A percentile compares a stretch with the other conserved stretches of the same genome.
Conservation (phyloP, 2,113 vertebrate species). For the Tympanuchus pallidicinctus region DNA sequence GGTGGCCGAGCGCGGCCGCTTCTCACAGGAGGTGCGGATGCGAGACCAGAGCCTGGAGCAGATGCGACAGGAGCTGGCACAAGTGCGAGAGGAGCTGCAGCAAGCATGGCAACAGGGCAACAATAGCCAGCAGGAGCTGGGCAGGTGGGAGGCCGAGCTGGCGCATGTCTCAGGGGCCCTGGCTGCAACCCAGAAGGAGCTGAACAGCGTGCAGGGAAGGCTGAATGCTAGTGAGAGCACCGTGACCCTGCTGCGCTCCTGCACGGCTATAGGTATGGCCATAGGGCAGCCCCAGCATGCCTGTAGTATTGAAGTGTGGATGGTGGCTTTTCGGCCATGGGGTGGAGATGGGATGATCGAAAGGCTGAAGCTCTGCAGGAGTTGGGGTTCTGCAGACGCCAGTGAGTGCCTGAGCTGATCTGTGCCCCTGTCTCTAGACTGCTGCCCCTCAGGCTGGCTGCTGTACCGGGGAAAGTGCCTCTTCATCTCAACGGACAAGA, state of each 20-base stretch:
- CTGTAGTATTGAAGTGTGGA: fast-evolving
- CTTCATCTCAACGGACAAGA: slow-evolving; percentile 50
- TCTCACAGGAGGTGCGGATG: background rate
- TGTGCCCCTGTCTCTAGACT: background rate
- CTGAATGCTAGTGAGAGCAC: slow-evolving; percentile 24
- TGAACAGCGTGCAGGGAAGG: slow-evolving; percentile 6
- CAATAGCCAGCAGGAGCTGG: background rate
- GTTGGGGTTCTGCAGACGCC: background rate
- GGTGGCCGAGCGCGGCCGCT: background rate
- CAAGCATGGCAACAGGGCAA: background rate
- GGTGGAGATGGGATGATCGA: background rate
- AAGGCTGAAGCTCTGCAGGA: background rate
- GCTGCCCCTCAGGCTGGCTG: slow-evolving; percentile 57
- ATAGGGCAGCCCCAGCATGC: background rate
- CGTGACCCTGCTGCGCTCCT: slow-evolving; percentile 39
- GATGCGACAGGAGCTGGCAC: background rate
- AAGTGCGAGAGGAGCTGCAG: background rate
- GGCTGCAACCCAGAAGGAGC: background rate
- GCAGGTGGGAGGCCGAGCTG: background rate
- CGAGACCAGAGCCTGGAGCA: slow-evolving; percentile 22
- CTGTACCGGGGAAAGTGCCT: slow-evolving; percentile 62
- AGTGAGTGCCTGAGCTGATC: background rate
- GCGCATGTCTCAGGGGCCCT: fast-evolving
- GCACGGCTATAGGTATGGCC: slow-evolving; percentile 1
- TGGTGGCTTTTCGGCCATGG: background rate